Evolutionary conservation across 2,888 invertebrate species (phyloP).

Genomic region (Rhingia campestris): DNA sequence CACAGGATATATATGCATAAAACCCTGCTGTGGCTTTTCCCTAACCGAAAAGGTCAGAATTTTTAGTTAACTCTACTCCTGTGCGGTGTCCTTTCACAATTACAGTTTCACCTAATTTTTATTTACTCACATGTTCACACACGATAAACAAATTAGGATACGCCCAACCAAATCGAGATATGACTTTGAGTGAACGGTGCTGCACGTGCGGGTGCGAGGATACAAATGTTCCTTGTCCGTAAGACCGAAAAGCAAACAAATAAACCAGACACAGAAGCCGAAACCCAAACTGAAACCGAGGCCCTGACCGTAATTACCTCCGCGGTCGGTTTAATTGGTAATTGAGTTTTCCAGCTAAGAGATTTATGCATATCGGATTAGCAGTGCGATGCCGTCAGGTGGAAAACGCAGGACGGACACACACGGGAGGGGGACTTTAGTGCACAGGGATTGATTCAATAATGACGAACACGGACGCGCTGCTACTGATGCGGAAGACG

Average conservation of each 20-base stretch:
- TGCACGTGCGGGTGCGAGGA: background rate
- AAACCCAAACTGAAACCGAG: conserved; percentile 4
- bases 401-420: conserved; percentile 18
- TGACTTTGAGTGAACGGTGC: conserved; percentile 19
- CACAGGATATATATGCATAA: conserved; percentile 20
- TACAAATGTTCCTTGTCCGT: conserved; percentile 21
- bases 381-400: conserved; percentile 28
- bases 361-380: conserved; percentile 53
- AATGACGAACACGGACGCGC: background rate
- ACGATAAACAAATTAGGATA: conserved; percentile 63
- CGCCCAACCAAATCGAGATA: conserved; percentile 10
- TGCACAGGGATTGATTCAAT: conserved; percentile 2
- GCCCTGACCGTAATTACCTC: conserved; percentile 41
- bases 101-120: conserved; percentile 18
- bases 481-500: background rate
- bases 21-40: conserved; percentile 25
- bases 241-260: background rate
- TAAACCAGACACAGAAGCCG: background rate
- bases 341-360: conserved; percentile 56
- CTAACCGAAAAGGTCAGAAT: background rate
- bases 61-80: conserved; percentile 41
- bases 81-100: conserved; percentile 8
- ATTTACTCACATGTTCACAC: conserved; percentile 58
- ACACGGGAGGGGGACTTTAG: background rate
- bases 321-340: conserved; percentile 55